Base-by-base conservation (phyloP, 1,140 invertebrate genomes). In the Cydia strobilella region DNA sequence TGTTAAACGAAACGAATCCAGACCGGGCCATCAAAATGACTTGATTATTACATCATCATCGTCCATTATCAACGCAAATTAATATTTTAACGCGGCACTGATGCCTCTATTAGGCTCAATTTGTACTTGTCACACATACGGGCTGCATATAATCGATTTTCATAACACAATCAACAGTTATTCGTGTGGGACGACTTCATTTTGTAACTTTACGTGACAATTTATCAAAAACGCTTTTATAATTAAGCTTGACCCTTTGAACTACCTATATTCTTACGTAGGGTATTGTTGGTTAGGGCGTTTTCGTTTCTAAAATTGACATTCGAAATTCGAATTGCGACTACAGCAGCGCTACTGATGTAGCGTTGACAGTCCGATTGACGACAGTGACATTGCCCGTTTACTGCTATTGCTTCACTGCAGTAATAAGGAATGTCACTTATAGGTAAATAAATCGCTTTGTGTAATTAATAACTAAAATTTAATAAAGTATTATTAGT, bases 21-120 rank as follows among this genome's bases (percentile, higher is more conserved):
- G 25, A 5, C 65, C 31, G 27, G 31, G 31, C 65, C 27, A 10
- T 69, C 12, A 10, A 69, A 69, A 69, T 69, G 65, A 69, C 65
- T 69, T 69, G 42, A 69, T 69, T 69, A 69, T 69, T 69, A 69
- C 65, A 18, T 39, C 27, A 39, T 69, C 65, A 35, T 69, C 27
- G 31, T 7, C 27, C 35, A 69, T 69, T 69, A 69, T 69, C 65
- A 69, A 69, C 65, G 35, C 27, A 39, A 69, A 69, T 69, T 35
- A 69, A 69, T 69, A 69, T 69, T 69, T 59, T 35, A 69, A 69
- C 27, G 65, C 65, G 65, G 65, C 65, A 69, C 65, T 35, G 65
- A 69, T 69, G 65, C 27, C 65, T 69, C 65, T 69, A 69, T 69
- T 69, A 69, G 27, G 27, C 65, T 27, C 31, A 69, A 69, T 69